Percentiles rank a stretch among this genome's conserved stretches.
Evolutionary conservation across 2,113 vertebrate species (phyloP).

Genomic region (Coptodon bakossiorum): DNA sequence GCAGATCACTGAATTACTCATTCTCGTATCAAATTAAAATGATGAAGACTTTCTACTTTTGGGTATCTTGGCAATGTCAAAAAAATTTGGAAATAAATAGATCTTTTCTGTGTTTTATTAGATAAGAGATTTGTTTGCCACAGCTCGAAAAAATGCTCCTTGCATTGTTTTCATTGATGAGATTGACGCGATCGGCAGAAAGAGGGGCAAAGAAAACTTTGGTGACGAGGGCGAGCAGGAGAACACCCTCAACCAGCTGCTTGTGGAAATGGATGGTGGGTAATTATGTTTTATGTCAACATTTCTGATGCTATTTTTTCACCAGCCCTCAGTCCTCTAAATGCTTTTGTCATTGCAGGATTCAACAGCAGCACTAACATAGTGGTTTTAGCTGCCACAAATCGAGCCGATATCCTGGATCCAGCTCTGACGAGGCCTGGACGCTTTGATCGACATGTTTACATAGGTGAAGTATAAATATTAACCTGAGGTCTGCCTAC

Average conservation of each 20-base stretch:
- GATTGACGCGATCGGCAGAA: slow-evolving; percentile 92
- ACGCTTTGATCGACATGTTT: slow-evolving; percentile 77
- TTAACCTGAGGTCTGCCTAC: neutral
- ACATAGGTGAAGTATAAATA: slow-evolving; percentile 57
- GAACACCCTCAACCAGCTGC: slow-evolving; percentile 93
- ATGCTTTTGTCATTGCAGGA: slow-evolving; percentile 50
- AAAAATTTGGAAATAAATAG: neutral
- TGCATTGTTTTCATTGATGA: slow-evolving; percentile 99
- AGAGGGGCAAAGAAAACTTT: slow-evolving; percentile 84
- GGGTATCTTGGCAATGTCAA: neutral
- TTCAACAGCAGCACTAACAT: slow-evolving; percentile 75
- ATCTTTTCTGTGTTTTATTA: neutral
- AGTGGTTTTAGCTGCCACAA: slow-evolving; percentile 76
- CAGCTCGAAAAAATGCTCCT: slow-evolving; percentile 88
- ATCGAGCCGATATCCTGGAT: slow-evolving; percentile 73
- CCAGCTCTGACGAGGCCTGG: slow-evolving; percentile 75
- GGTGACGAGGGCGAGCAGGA: slow-evolving; percentile 90
- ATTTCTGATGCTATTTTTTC: neutral
- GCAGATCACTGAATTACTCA: neutral
- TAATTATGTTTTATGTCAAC: neutral
- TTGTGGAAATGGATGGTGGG: slow-evolving; percentile 97
- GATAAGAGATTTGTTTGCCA: slow-evolving; percentile 86
- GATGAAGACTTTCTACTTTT: neutral
- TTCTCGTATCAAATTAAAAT: neutral
- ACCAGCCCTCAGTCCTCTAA: neutral